These are phyloP conservation scores for Clostera curtula DNA, from an alignment of 2,888 invertebrate species.

Conservation along the genomic window DNA sequence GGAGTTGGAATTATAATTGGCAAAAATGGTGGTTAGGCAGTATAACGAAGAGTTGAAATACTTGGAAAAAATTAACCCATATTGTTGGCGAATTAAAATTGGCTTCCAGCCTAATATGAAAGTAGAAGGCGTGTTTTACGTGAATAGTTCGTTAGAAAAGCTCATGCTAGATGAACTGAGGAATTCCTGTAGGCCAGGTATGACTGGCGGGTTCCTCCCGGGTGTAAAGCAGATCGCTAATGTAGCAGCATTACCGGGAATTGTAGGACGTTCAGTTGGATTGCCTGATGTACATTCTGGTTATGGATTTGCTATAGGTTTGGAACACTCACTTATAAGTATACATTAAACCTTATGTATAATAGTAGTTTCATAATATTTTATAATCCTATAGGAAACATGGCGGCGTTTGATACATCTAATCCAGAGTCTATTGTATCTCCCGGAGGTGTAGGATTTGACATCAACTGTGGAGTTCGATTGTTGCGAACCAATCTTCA, in stretches of 20 bases:
- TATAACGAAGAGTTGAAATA: constrained; percentile 96
- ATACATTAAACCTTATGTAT: too few relatives aligned
- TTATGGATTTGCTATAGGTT: constrained; percentile 99
- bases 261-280: constrained; percentile 94
- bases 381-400: too few relatives aligned
- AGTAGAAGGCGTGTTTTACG: constrained; percentile 98
- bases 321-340: not conserved
- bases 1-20: not conserved
- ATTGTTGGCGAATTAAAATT: constrained; percentile 96
- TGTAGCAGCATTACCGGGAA: constrained; percentile 98
- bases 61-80: constrained; percentile 89
- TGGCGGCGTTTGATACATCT: constrained; percentile 98
- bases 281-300: constrained; percentile 98
- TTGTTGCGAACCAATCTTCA: constrained; percentile 94
- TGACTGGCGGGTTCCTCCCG: constrained; percentile 96
- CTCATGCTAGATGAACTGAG: constrained; percentile 97
- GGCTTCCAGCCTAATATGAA: constrained; percentile 99
- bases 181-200: constrained; percentile 91
- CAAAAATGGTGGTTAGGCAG: constrained; percentile 87
- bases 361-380: too few relatives aligned
- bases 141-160: constrained; percentile 91
- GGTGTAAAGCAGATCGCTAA: constrained; percentile 99
- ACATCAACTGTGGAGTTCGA: constrained; percentile 98
- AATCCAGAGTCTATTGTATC: constrained; percentile 95
- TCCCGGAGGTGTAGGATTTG: constrained; percentile 99